phyloP scores from a whole-genome alignment of 2,113 vertebrate genomes.

The Pseudorasbora parva region DNA sequence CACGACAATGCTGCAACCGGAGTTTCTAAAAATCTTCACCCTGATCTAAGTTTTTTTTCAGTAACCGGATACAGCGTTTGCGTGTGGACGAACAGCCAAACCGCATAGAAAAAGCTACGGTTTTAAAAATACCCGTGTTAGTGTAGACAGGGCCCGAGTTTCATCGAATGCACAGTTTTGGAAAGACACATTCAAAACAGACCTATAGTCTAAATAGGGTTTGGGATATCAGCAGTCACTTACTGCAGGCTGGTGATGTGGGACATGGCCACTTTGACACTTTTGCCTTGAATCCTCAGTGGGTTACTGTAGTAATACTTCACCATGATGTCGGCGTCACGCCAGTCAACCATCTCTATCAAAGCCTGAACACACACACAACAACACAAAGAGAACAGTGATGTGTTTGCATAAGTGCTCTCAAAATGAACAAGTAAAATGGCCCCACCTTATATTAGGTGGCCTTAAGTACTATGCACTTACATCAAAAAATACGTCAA shows the following conservation, averaged over 20 bases:
- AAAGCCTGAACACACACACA: conserved; percentile 47
- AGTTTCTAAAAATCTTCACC: too few species aligned
- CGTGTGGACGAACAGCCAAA: too few species aligned
- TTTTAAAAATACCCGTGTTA: not conserved
- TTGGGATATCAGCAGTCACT: not conserved
- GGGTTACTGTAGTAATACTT: conserved; percentile 62
- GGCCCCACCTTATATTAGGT: too few species aligned
- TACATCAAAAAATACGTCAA: too few species aligned
- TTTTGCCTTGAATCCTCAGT: conserved; percentile 58
- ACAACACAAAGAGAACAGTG: not conserved
- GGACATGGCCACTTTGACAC: conserved; percentile 51
- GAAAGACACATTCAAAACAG: too few species aligned
- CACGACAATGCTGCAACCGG: too few species aligned
- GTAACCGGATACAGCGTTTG: too few species aligned
- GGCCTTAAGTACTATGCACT: too few species aligned
- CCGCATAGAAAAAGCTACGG: too few species aligned
- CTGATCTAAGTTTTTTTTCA: too few species aligned
- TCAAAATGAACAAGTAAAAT: not conserved
- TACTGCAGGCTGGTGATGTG: conserved; percentile 51
- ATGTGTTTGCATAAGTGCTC: not conserved
- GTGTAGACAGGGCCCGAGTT: not conserved
- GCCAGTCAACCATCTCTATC: conserved; percentile 61
- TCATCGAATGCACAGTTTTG: too few species aligned
- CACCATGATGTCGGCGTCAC: conserved; percentile 63
- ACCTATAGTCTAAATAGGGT: not conserved